Percentiles rank a stretch among this genome's conserved stretches.
phyloP scores from a whole-genome alignment of 2,888 invertebrate genomes.

The Chaitophorus viminalis region DNA sequence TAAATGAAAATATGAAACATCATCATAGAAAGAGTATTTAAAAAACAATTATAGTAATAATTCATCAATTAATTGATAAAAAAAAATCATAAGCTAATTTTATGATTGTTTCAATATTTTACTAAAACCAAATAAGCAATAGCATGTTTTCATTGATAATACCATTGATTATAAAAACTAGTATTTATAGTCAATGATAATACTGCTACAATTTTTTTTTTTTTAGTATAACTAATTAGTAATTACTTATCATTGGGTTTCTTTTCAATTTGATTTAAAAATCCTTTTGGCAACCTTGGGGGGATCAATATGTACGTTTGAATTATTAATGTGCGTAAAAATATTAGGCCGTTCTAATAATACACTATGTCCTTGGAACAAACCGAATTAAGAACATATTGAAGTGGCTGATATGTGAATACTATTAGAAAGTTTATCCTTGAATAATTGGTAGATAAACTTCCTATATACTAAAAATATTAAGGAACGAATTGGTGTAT shows the following conservation, averaged over 20 bases:
- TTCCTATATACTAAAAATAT: constrained; percentile 42
- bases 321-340: neutral
- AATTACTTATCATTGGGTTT: neutral
- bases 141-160: too few species aligned
- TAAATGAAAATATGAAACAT: neutral
- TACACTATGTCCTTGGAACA: constrained; percentile 9
- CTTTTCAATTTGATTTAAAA: neutral
- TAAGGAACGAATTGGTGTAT: constrained; percentile 38
- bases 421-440: constrained; percentile 54
- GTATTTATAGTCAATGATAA: too few species aligned
- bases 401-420: constrained; percentile 1
- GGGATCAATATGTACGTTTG: neutral
- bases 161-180: too few species aligned
- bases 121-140: neutral
- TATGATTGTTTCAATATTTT: neutral
- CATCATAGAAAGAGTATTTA: neutral
- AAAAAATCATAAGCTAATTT: neutral
- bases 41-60: neutral
- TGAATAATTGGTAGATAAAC: constrained; percentile 26
- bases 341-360: constrained; percentile 18
- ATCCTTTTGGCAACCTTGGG: neutral
- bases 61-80: neutral
- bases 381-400: neutral
- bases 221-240: neutral
- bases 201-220: neutral